A percentile compares a stretch with the other conserved stretches of the same genome.
Conservation (phyloP, 2,113 vertebrate species). For the Phyllostomus discolor region DNA sequence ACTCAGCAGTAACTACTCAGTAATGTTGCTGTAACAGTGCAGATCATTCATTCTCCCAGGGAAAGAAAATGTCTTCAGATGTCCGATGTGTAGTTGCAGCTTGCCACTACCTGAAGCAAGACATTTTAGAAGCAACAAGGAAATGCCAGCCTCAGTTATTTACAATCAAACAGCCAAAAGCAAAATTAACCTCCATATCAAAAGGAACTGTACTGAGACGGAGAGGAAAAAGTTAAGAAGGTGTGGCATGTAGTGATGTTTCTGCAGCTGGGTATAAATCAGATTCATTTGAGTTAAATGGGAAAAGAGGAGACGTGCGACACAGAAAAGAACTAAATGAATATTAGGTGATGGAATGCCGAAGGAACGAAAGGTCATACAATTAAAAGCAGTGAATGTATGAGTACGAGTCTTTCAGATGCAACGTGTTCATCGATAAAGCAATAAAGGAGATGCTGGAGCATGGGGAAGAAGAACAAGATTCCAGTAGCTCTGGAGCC, state of each 20-base stretch:
- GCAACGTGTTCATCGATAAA: not conserved
- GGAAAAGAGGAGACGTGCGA: not conserved
- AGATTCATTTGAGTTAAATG: not conserved
- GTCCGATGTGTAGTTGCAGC: not conserved
- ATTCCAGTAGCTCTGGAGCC: not conserved
- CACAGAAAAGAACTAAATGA: not conserved
- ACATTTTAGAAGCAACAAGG: not conserved
- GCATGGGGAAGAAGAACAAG: not conserved
- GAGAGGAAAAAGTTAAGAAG: not conserved
- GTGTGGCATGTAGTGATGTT: not conserved
- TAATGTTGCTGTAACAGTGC: not conserved
- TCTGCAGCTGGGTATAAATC: not conserved
- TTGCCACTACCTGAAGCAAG: not conserved
- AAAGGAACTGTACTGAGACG: not conserved
- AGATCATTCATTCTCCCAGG: not conserved
- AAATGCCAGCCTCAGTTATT: conserved; percentile 6
- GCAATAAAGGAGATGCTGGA: not conserved
- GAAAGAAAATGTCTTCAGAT: not conserved
- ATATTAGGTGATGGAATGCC: not conserved
- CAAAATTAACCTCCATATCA: not conserved
- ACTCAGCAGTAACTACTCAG: not conserved
- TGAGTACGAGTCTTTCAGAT: not conserved
- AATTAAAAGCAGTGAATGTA: not conserved
- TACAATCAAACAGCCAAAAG: not conserved
- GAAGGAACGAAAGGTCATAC: not conserved